Percentiles rank a stretch among this genome's conserved stretches.
Conservation (phyloP, 2,888 invertebrate species). For the Pollenia angustigena region DNA sequence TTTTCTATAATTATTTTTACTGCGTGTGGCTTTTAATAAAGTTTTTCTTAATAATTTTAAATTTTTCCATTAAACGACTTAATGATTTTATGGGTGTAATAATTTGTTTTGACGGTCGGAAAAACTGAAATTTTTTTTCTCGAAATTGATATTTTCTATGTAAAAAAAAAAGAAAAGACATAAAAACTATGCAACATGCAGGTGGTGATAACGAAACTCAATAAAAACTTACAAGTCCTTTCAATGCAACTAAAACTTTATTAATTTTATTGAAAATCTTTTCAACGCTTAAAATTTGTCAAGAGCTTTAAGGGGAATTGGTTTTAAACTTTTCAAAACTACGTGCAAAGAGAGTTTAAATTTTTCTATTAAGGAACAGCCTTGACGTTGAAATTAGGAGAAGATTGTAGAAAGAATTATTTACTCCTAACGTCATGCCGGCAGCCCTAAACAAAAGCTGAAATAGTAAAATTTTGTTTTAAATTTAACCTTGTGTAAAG, state of each 20-base stretch:
- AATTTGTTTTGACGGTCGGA: constrained; percentile 47
- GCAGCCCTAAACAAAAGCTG: too few species aligned
- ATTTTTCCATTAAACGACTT: constrained; percentile 45
- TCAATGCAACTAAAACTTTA: background rate
- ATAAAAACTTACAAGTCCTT: background rate
- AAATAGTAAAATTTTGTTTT: too few species aligned
- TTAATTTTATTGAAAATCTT: background rate
- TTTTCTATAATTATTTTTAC: constrained; percentile 27
- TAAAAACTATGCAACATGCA: background rate
- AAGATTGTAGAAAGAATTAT: too few species aligned
- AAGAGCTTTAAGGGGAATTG: too few species aligned
- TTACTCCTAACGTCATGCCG: too few species aligned
- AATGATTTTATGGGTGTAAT: constrained; percentile 39
- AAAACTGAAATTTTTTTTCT: constrained; percentile 20
- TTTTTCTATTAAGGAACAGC: background rate
- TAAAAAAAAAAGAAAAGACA: constrained; percentile 1
- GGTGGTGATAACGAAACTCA: constrained; percentile 16
- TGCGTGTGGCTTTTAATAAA: constrained; percentile 64
- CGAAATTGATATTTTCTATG: constrained; percentile 24
- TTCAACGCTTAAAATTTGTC: too few species aligned
- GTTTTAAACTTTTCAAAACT: too few species aligned
- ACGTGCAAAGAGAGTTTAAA: too few species aligned
- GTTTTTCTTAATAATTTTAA: constrained; percentile 46
- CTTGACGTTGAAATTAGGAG: background rate
- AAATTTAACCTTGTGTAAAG: too few species aligned